Evolutionary conservation across 2,113 vertebrate genomes (phyloP).

Genomic region (Cyanistes caeruleus): DNA sequence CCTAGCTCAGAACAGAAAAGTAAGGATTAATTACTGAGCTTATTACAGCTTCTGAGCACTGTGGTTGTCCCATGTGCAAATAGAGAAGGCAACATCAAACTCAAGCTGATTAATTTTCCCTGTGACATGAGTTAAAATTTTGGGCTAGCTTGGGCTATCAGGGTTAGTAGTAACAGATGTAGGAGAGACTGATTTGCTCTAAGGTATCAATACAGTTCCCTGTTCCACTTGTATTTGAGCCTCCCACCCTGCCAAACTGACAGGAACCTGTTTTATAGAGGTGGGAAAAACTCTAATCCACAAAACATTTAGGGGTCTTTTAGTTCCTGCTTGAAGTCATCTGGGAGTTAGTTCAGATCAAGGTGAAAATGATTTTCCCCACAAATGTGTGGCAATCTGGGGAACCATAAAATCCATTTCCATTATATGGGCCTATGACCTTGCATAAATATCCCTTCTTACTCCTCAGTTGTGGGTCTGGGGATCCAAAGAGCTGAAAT

Average conservation of each 20-base stretch:
- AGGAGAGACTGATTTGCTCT: neutral
- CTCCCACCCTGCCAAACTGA: neutral
- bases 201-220: neutral
- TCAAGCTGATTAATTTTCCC: neutral
- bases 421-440: neutral
- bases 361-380: neutral
- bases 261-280: neutral
- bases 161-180: neutral
- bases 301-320: neutral
- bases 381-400: neutral
- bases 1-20: neutral
- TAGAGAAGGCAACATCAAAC: neutral
- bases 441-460: neutral
- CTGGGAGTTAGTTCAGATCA: neutral
- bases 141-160: neutral
- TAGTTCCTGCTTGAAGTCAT: neutral
- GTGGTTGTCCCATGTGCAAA: neutral
- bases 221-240: neutral
- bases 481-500: neutral
- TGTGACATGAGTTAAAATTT: neutral
- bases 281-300: neutral
- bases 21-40: neutral
- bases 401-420: neutral
- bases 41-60: accelerated
- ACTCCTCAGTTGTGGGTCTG: neutral